Evolutionary conservation across 2,113 vertebrate species (phyloP).

Genomic region (Petromus typicus): DNA sequence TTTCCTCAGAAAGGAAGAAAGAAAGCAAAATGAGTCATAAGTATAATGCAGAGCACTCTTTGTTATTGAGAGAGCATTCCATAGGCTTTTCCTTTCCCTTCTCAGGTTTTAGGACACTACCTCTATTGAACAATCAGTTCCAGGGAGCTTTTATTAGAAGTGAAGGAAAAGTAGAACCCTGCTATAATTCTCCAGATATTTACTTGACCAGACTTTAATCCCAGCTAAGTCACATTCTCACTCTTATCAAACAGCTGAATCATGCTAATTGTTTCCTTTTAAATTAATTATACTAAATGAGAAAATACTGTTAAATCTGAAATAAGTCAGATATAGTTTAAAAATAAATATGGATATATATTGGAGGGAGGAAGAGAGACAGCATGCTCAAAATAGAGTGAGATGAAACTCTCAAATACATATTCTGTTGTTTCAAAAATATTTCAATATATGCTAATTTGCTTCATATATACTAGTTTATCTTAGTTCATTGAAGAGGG

Average conservation of each 20-base stretch:
- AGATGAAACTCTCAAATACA: neutral
- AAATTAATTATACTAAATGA: neutral
- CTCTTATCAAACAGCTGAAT: constrained; percentile 14
- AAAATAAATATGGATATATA: too few relatives aligned
- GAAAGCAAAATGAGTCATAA: neutral
- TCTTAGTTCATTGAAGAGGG: neutral
- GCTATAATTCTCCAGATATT: neutral
- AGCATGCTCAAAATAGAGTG: neutral
- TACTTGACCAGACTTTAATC: neutral
- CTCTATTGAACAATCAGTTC: neutral
- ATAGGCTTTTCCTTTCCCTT: neutral
- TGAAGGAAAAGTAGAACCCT: neutral
- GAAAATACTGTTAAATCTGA: neutral
- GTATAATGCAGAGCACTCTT: neutral
- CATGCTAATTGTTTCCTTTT: neutral
- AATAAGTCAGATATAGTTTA: neutral
- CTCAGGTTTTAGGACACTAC: neutral
- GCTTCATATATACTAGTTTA: neutral
- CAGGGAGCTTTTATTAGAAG: neutral
- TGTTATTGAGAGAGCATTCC: neutral
- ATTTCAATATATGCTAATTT: neutral
- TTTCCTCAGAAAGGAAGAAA: neutral
- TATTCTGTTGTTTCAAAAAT: neutral
- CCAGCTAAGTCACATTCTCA: neutral
- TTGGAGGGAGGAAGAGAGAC: neutral